Base-by-base conservation (phyloP, 2,797 vertebrate species). In the Trichosurus vulpecula region DNA sequence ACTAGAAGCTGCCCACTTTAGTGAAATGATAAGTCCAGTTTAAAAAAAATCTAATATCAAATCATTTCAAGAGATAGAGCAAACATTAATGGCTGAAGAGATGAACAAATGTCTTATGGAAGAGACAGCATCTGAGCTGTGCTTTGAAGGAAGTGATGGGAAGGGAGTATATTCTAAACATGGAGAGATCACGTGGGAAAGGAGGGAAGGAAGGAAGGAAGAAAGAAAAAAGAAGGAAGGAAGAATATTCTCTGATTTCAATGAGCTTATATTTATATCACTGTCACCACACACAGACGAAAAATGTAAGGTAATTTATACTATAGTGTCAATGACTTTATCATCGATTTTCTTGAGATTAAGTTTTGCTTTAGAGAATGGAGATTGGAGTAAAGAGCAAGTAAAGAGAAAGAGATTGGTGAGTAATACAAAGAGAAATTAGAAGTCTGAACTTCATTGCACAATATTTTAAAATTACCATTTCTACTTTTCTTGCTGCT, bases 251-350 rank as follows among this genome's bases (percentile, higher is more conserved):
- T 25, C n/a, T 41, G 66, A 8, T 81, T 47, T 81, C 19, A 90
- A 47, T 41, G 19, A 41, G 19, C 0, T 81, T 81, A 25, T 74
- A 22, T 74, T 74, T 74, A 41, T 22, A 10, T 81, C 19, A 47
- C 47, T 47, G 8, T 81, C 16, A 74, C n/a, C n/a, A 74, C 14
- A 66, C 13, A 10, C 11, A n/a, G n/a, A n/a, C n/a, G n/a, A 19
- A 41, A 47, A 81, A 81, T 9, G 19, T 41, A n/a, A 74, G 16
- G 2, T 47, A 25, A 51, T 66, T 96, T 35, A 2, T 93, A 51
- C 22, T 41, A 51, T 74, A 92, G 31, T 47, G 29, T 92, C 92
- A 95, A 52, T 92, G 93, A 57, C 31, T 93, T 95, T 92, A 93
- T 95, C 52, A 92, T 90, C 52, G 61, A 54, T 58, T 6, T 55